A percentile compares a stretch with the other conserved stretches of the same genome.
phyloP scores from a whole-genome alignment of 2,113 vertebrate genomes.

The Sinocyclocheilus maitianheensis region DNA sequence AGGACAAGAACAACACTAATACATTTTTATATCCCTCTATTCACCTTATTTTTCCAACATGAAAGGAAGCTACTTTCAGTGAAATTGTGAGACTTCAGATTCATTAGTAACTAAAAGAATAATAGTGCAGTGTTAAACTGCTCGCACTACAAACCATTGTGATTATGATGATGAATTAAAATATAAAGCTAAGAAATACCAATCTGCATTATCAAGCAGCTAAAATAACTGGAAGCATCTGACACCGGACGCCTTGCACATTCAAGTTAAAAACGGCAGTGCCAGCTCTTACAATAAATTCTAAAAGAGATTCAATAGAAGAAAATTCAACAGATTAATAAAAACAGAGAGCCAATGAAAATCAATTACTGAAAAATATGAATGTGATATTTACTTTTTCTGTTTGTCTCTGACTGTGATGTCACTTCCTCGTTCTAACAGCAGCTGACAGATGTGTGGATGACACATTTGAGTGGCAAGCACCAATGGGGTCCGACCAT shows the following conservation, averaged over 20 bases:
- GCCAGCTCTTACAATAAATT: background rate
- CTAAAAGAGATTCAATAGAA: background rate
- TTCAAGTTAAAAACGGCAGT: background rate
- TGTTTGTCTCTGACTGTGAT: constrained; percentile 90
- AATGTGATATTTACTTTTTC: constrained; percentile 79
- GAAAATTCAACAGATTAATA: background rate
- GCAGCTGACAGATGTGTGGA: constrained; percentile 86
- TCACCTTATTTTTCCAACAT: background rate
- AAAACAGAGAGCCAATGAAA: background rate
- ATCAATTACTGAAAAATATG: background rate
- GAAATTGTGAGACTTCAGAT: background rate
- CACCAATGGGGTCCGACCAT: constrained; percentile 89
- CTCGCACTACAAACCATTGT: background rate
- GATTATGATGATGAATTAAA: background rate
- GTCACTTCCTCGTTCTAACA: constrained; percentile 89
- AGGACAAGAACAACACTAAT: background rate
- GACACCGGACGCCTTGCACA: background rate
- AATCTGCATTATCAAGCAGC: background rate
- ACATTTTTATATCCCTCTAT: background rate
- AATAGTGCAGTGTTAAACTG: background rate
- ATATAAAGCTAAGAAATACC: background rate
- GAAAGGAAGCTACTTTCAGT: background rate
- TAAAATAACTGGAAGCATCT: background rate
- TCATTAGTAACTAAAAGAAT: background rate
- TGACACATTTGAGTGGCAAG: constrained; percentile 97